Conservation (phyloP, 2,888 invertebrate genomes). For the Molorchus minor region DNA sequence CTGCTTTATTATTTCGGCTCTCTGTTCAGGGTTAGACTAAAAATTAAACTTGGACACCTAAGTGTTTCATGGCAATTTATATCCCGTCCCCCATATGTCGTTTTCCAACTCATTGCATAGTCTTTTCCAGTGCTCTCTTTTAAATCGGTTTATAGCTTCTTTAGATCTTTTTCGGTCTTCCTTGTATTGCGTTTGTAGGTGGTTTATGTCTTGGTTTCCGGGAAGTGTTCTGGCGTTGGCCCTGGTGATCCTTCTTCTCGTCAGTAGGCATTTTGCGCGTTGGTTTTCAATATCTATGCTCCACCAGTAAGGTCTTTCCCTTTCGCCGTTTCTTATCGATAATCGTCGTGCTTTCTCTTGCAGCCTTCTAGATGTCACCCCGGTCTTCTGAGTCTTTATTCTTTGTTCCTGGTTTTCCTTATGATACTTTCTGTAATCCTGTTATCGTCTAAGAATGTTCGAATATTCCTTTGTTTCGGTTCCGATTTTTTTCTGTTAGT, state of each 20-base stretch:
- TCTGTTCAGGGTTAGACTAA: neutral
- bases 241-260: neutral
- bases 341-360: neutral
- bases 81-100: constrained; percentile 23
- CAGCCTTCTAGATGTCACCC: neutral
- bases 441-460: neutral
- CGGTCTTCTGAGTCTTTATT: neutral
- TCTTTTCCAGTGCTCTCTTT: constrained; percentile 17
- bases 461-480: neutral
- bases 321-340: neutral
- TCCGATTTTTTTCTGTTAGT: too few relatives aligned
- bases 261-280: neutral
- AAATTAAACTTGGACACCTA: neutral
- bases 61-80: constrained; percentile 5
- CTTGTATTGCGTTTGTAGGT: neutral
- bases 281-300: neutral
- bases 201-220: neutral
- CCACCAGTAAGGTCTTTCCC: neutral
- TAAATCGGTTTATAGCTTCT: neutral
- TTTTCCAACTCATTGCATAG: constrained; percentile 5
- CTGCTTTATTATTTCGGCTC: neutral
- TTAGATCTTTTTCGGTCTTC: neutral
- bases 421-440: neutral
- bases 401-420: neutral
- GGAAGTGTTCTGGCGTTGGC: neutral